Evolutionary conservation across 2,888 invertebrate species (phyloP), one percentile per base, ranked within the genome.

Genomic region (Lypha dubia): DNA sequence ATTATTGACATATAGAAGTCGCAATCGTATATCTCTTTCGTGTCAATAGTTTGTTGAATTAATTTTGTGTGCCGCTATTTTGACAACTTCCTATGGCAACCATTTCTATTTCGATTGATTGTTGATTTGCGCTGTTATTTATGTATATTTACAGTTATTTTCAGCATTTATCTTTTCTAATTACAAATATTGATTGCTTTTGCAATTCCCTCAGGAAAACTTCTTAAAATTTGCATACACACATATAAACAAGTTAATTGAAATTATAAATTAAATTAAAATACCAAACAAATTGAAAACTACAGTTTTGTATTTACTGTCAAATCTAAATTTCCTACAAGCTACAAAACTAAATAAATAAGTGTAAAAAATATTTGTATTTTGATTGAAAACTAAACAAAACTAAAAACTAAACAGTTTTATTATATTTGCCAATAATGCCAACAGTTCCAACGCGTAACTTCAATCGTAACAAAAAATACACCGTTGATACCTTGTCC

Each of bases 381-480:
- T 49, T 38, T 53, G 44, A 62, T 44, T 60, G 11, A 35, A 58
- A 32, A 35, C 11, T 17, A 17, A 58, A 17, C 0, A 35, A 35
- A 11, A 35, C 3, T 9, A 20, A 17, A 35, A 32, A 1, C 11
- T 58, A 15, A 58, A 11, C 17, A 58, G n/a, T 67, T 56, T 68
- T 51, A 53, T 67, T 79, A 7, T 24, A 41, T 11, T 79, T 46
- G 6, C 11, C 49, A 32, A 88, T 65, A 87, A 90, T 91, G 90
- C 91, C 90, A 74, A 91, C 90, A 53, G 88, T 90, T 71, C 87
- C 91, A 24, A 88, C 89, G 79, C 90, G 91, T 22, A 85, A 87
- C 32, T 84, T 87, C 51, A 79, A 85, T 49, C 88, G 88, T 62
- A 84, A 83, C 58, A 86, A 86, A 79, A 87, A 86, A 32, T 60